These are phyloP conservation scores for Euura lappo DNA, from an alignment of 1,140 invertebrate species.

Conservation along the genomic window DNA sequence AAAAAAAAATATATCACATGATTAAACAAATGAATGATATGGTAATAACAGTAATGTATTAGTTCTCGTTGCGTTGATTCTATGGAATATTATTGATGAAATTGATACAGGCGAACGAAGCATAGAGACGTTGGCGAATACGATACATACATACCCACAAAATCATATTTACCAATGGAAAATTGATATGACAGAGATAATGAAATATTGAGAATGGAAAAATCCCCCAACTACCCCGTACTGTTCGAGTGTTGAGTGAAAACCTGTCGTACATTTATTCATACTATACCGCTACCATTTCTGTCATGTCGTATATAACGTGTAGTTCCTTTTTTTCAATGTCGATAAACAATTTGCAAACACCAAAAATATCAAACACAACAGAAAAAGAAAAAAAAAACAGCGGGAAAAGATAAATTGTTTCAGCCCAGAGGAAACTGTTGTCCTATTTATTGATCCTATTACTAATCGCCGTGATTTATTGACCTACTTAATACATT, in stretches of 20 bases:
- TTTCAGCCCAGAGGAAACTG: background rate
- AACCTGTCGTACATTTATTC: too few relatives aligned
- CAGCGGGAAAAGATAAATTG: background rate
- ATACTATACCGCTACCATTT: background rate
- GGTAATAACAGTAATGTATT: background rate
- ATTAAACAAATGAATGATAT: background rate
- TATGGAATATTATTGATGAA: background rate
- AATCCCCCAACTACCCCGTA: too few relatives aligned
- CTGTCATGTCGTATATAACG: background rate
- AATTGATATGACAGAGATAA: too few relatives aligned
- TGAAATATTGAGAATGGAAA: too few relatives aligned
- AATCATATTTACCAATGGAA: too few relatives aligned
- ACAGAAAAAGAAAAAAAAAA: background rate
- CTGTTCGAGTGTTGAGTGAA: too few relatives aligned
- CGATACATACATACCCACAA: too few relatives aligned
- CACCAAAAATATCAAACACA: background rate
- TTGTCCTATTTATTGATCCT: background rate
- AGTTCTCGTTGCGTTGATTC: background rate
- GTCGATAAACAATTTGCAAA: background rate
- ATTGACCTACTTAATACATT: background rate
- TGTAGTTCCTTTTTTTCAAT: constrained; percentile 1
- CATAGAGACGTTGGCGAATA: background rate
- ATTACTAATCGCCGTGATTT: background rate
- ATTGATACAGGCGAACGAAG: background rate
- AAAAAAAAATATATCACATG: background rate